These are phyloP conservation scores for Daubentonia madagascariensis DNA, from an alignment of 2,113 vertebrate species.

Conservation along the genomic window DNA sequence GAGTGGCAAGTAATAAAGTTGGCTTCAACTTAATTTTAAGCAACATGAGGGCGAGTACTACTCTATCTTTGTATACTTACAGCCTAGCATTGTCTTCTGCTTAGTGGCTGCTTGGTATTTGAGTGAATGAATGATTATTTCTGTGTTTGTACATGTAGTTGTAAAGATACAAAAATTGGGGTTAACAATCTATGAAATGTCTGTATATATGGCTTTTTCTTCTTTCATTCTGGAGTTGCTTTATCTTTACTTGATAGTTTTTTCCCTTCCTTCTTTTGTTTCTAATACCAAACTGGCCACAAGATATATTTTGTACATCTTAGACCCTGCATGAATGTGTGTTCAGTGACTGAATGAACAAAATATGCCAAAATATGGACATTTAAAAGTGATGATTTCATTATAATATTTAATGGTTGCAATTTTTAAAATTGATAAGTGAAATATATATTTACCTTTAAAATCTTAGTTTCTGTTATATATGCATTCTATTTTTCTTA, in stretches of 20 bases:
- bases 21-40: constrained; percentile 21
- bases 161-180: neutral
- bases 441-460: constrained; percentile 7
- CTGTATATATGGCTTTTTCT: neutral
- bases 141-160: neutral
- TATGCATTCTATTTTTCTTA: neutral
- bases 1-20: neutral
- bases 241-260: constrained; percentile 23
- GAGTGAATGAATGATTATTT: constrained; percentile 2
- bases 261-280: neutral
- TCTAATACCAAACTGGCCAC: neutral
- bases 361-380: neutral
- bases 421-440: neutral
- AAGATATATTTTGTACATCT: neutral
- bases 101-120: neutral
- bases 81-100: neutral
- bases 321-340: neutral
- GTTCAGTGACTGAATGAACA: neutral
- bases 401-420: neutral
- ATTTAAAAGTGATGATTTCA: constrained; percentile 30
- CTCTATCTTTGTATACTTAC: neutral
- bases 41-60: neutral
- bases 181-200: neutral
- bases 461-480: constrained; percentile 10
- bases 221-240: neutral